Evolutionary conservation across 2,797 vertebrate genomes (phyloP).

Genomic region (Capromys pilorides): DNA sequence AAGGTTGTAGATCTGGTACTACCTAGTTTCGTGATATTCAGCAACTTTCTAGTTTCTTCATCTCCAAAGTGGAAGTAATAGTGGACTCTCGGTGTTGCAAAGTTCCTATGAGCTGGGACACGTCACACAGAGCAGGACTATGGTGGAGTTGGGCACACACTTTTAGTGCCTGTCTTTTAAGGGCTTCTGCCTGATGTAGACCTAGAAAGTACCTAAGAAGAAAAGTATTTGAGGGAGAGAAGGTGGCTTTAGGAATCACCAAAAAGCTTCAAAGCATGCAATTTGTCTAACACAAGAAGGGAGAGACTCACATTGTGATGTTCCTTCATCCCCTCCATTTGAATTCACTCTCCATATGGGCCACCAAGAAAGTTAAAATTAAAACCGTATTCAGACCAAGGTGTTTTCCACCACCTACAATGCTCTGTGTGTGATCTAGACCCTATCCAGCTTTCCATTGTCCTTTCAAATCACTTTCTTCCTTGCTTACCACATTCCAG

Average conservation of each 20-base stretch:
- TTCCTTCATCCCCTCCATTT: not conserved
- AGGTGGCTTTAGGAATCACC: not conserved
- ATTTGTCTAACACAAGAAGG: not conserved
- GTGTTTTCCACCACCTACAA: not conserved
- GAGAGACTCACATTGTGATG: not conserved
- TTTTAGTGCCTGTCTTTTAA: constrained; percentile 1
- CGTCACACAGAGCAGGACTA: not conserved
- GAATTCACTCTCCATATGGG: not conserved
- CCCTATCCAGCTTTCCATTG: not conserved
- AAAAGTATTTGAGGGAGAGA: not conserved
- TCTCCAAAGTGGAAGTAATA: not conserved
- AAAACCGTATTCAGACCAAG: not conserved
- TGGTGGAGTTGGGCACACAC: not conserved
- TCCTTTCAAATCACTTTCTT: not conserved
- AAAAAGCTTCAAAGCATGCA: not conserved
- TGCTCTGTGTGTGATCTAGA: not conserved
- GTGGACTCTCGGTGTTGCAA: not conserved
- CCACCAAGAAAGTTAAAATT: not conserved
- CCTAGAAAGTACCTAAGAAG: not conserved
- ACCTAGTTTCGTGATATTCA: not conserved
- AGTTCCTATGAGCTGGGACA: rapidly evolving
- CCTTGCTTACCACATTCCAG: not conserved
- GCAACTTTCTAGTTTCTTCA: not conserved
- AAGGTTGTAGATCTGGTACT: not conserved
- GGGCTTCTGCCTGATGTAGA: not conserved